Conservation (phyloP, 1,140 invertebrate species). For the Paracyclopina nana region DNA sequence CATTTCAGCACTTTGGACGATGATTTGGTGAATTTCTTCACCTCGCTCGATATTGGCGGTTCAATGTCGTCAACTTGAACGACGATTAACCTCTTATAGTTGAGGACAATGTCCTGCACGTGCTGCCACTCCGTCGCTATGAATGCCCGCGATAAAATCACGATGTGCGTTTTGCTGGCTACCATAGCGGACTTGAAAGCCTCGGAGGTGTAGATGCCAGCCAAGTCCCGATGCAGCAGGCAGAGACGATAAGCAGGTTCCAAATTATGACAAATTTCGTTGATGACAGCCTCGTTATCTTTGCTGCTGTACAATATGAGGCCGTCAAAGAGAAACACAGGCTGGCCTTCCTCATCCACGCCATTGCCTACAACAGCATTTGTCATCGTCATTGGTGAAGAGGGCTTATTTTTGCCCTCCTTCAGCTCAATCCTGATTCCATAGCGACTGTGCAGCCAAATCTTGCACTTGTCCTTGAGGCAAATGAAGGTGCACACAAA, state of each 20-base stretch:
- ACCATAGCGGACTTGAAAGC: neutral
- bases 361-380: too few relatives aligned
- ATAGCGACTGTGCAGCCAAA: neutral
- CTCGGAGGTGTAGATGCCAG: neutral
- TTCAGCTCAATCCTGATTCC: too few relatives aligned
- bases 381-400: too few relatives aligned
- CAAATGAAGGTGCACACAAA: too few relatives aligned
- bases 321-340: neutral
- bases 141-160: neutral
- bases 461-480: too few relatives aligned
- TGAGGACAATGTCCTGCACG: neutral
- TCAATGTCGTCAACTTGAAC: too few relatives aligned
- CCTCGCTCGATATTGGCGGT: too few relatives aligned
- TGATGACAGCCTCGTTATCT: neutral
- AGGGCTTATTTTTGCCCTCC: too few relatives aligned
- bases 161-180: neutral
- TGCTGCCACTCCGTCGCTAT: neutral
- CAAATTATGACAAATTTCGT: neutral
- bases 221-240: neutral
- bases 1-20: neutral
- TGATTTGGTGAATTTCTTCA: neutral
- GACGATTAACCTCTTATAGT: too few relatives aligned
- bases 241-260: neutral
- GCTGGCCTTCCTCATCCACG: too few relatives aligned
- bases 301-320: neutral